Conservation (phyloP, 2,888 invertebrate species). For the Pandemis heparana region DNA sequence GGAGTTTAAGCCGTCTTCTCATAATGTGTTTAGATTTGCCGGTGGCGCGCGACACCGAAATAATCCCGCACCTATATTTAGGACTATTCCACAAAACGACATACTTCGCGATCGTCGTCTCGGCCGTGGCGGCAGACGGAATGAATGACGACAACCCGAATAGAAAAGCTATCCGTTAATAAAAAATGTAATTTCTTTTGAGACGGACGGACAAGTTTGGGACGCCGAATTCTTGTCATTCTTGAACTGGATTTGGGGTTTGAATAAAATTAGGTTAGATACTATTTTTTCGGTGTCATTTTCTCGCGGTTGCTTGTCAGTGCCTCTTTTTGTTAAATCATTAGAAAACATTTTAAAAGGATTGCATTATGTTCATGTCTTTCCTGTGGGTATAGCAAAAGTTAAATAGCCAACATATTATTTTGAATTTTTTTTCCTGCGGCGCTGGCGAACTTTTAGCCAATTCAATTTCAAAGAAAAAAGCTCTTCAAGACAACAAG, state of each 20-base stretch:
- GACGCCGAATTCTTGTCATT: slow-evolving; percentile 11
- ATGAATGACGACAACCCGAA: slow-evolving; percentile 12
- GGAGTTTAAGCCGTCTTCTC: slow-evolving; percentile 63
- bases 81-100: slow-evolving; percentile 81
- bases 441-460: too few species aligned
- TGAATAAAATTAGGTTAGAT: not conserved
- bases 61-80: slow-evolving; percentile 81
- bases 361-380: too few species aligned
- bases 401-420: too few species aligned
- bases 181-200: slow-evolving; percentile 10
- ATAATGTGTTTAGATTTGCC: slow-evolving; percentile 76
- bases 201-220: slow-evolving; percentile 13
- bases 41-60: slow-evolving; percentile 77
- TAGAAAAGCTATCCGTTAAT: slow-evolving; percentile 22
- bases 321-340: not conserved
- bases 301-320: not conserved
- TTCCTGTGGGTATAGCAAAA: too few species aligned
- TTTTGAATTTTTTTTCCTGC: too few species aligned
- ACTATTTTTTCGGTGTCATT: not conserved
- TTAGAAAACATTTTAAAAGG: not conserved
- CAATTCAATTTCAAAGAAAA: too few species aligned
- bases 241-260: slow-evolving; percentile 8
- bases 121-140: slow-evolving; percentile 36
- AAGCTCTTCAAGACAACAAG: too few species aligned
- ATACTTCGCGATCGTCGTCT: slow-evolving; percentile 71